phyloP scores from a whole-genome alignment of 1,140 invertebrate species.

The Cydia strobilella region DNA sequence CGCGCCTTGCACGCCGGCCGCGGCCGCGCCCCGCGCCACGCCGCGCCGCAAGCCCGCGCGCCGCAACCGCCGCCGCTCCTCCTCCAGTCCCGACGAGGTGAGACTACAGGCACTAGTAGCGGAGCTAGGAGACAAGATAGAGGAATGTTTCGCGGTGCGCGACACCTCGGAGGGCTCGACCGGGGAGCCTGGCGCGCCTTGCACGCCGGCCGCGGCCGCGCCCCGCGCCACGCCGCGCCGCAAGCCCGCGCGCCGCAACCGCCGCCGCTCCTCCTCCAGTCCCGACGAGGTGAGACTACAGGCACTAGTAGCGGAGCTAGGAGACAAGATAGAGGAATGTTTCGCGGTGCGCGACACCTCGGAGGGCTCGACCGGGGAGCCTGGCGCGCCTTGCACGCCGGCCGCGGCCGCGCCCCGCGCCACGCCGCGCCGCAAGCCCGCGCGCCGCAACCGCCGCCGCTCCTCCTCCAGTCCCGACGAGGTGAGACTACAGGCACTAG shows the following conservation, averaged over 20 bases:
- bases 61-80: conserved; percentile 45
- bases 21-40: conserved; percentile 39
- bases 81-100: conserved; percentile 60
- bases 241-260: conserved; percentile 39
- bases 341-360: too few relatives aligned
- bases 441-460: too few relatives aligned
- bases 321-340: too few relatives aligned
- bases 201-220: conserved; percentile 34
- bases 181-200: conserved; percentile 35
- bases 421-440: too few relatives aligned
- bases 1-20: conserved; percentile 36
- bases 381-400: too few relatives aligned
- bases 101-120: conserved; percentile 62
- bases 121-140: conserved; percentile 75
- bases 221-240: conserved; percentile 43
- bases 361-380: too few relatives aligned
- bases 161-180: conserved; percentile 45
- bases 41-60: conserved; percentile 44
- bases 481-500: too few relatives aligned
- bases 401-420: too few relatives aligned
- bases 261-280: conserved; percentile 51
- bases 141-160: conserved; percentile 72
- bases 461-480: too few relatives aligned
- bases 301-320: too few relatives aligned
- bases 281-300: conserved; percentile 58